Conservation (phyloP, 2,888 invertebrate genomes). For the Adelognathus sp. region DNA sequence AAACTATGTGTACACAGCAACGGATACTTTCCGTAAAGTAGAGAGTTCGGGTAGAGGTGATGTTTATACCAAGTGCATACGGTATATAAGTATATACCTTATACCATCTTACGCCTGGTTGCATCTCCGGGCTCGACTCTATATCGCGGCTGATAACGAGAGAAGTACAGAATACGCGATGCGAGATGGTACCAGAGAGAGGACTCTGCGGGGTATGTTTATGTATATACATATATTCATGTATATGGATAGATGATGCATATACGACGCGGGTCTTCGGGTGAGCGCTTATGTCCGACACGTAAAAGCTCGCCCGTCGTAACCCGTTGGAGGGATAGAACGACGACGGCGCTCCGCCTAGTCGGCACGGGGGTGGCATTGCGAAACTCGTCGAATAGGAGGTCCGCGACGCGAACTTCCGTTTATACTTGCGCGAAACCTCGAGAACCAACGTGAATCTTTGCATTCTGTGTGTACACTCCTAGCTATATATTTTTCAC, state of each 20-base stretch:
- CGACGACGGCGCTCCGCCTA: conserved; percentile 61
- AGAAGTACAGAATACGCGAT: background rate
- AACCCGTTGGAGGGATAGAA: conserved; percentile 50
- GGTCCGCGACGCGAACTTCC: conserved; percentile 61
- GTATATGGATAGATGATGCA: background rate
- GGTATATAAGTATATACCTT: background rate
- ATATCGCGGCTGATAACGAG: background rate
- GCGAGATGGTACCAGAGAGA: background rate
- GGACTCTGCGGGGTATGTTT: background rate
- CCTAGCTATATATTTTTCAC: background rate
- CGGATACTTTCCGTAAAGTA: background rate
- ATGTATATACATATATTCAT: background rate
- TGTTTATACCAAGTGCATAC: background rate
- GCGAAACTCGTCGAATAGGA: conserved; percentile 55
- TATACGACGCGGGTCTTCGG: conserved; percentile 6
- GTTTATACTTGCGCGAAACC: conserved; percentile 61
- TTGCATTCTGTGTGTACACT: background rate
- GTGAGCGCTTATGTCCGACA: conserved; percentile 28
- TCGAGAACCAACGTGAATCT: conserved; percentile 9
- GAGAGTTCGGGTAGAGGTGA: background rate
- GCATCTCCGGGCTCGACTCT: background rate
- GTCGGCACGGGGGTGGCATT: conserved; percentile 47
- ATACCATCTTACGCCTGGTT: background rate
- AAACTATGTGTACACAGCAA: background rate
- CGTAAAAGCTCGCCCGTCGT: conserved; percentile 43